Evolutionary conservation across 2,113 vertebrate genomes (phyloP), one percentile per base, ranked within the genome.

Genomic region (Corythaixoides concolor): DNA sequence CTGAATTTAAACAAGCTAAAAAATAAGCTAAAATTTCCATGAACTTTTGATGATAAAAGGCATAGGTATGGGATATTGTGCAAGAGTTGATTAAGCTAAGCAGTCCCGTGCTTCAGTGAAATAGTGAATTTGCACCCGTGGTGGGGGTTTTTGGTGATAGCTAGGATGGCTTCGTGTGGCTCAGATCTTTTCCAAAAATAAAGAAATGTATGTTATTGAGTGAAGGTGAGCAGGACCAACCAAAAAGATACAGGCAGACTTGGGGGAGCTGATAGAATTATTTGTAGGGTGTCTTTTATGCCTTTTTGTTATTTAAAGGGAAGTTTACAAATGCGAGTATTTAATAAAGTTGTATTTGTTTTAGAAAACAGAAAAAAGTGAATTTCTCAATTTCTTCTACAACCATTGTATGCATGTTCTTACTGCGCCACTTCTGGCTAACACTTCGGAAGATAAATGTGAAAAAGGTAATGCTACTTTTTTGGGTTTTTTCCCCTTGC

Each of bases 321-420:
- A 47, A 18, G 33, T 23, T 8, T 39, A 28, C 27, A 77, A 72
- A 60, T 76, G 18, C 4, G 2, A 58, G 6, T 47, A 14, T 74
- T 84, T 94, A 72, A 81, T 79, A 3, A 74, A 77, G 74, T 21
- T 75, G 2, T 41, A 20, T 94, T 81, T 97, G 78, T 97, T 97
- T 91, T 90, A 99, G 99, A 99, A 99, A 99, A 99, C 99, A 0
- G 99, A 99, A 97, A 99, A 99, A 98, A 99, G 99, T 3, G 99
- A 99, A 89, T 99, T 99, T 95, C 98, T 99, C 88, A 99, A 99
- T 98, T 99, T 99, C 98, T 99, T 99, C 98, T 99, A 99, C 98
- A 99, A 99, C 96, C 99, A 99, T 98, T 99, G 99, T 97, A 99
- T 99, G 99, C 99, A 99, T 19, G 99, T 99, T 53, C 98, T 99